A percentile compares a stretch with the other conserved stretches of the same genome.
phyloP scores from a whole-genome alignment of 2,797 vertebrate species.

The Heterohyrax brucei region DNA sequence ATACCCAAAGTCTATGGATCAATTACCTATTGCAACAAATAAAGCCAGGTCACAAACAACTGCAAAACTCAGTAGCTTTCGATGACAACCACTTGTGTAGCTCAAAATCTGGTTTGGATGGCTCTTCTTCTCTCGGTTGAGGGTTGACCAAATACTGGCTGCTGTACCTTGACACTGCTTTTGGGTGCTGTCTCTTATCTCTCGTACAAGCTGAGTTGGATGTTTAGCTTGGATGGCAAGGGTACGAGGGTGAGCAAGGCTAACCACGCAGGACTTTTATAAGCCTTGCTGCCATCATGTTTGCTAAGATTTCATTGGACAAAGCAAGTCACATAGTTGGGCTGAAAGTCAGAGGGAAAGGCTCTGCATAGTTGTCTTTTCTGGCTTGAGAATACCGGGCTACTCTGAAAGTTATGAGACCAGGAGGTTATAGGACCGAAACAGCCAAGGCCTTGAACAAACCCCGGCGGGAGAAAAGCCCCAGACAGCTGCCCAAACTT shows the following conservation, averaged over 20 bases:
- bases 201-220: not conserved
- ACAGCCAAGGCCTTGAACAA: not conserved
- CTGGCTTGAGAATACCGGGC: not conserved
- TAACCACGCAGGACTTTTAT: not conserved
- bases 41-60: not conserved
- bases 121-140: not conserved
- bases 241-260: not conserved
- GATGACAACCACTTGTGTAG: not conserved
- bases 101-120: not conserved
- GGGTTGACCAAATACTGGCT: not conserved
- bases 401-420: not conserved
- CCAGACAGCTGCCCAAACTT: not conserved
- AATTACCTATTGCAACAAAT: not conserved
- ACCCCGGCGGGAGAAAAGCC: not conserved
- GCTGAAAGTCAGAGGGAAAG: not conserved
- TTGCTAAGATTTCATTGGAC: not conserved
- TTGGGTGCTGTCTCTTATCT: not conserved
- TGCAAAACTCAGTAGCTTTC: not conserved
- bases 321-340: not conserved
- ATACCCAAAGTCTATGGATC: not conserved
- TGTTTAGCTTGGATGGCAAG: not conserved
- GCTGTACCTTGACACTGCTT: not conserved
- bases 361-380: not conserved
- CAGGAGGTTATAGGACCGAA: not conserved
- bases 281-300: not conserved